These are phyloP conservation scores for Tragelaphus eurycerus DNA, from an alignment of 2,797 vertebrate species.

Conservation along the genomic window DNA sequence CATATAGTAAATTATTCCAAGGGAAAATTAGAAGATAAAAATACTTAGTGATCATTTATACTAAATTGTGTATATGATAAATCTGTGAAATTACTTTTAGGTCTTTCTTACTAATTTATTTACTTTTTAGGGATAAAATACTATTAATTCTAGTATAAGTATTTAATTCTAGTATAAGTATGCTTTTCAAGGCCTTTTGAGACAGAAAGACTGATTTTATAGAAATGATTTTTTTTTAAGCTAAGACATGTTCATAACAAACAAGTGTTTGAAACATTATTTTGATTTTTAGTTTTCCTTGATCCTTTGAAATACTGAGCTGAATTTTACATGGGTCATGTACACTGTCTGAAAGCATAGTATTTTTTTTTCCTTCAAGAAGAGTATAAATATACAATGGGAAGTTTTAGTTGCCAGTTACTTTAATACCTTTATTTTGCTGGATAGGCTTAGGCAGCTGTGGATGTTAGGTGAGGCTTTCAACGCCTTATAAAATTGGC, in stretches of 20 bases:
- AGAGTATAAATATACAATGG: neutral
- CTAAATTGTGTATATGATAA: neutral
- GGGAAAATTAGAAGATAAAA: conserved; percentile 28
- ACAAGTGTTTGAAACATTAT: conserved; percentile 35
- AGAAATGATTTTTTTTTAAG: conserved; percentile 31
- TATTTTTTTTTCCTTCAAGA: neutral
- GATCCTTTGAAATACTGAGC: conserved; percentile 39
- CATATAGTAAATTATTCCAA: conserved; percentile 18
- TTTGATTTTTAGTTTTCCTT: conserved; percentile 38
- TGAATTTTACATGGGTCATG: neutral
- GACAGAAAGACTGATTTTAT: conserved; percentile 2
- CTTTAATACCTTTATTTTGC: neutral
- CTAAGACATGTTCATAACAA: conserved; percentile 44
- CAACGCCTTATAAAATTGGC: neutral
- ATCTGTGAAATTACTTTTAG: neutral
- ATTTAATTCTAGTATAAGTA: neutral
- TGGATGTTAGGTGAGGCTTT: neutral
- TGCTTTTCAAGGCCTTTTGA: conserved; percentile 35
- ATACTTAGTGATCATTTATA: neutral
- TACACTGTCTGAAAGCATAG: neutral
- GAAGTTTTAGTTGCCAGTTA: neutral
- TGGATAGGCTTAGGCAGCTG: neutral
- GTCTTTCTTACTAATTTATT: neutral
- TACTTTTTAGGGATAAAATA: neutral
- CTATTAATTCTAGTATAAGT: neutral